These are phyloP conservation scores for Sterrhoptilus dennistouni DNA, from an alignment of 2,113 vertebrate genomes.

Conservation along the genomic window DNA sequence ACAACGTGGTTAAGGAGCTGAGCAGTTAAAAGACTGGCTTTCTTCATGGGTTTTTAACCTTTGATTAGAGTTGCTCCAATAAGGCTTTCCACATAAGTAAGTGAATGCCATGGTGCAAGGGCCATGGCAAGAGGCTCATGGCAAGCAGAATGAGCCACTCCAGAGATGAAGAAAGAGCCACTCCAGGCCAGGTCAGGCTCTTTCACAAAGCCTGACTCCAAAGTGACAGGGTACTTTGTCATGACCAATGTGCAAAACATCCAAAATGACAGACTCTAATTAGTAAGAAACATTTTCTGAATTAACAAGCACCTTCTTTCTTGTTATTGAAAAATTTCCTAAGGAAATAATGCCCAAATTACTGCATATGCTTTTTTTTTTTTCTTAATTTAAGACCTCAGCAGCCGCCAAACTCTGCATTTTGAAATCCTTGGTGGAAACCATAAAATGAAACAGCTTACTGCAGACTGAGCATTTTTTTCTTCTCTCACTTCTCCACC, in stretches of 20 bases:
- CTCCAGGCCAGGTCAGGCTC: neutral
- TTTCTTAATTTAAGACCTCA: neutral
- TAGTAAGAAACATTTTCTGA: neutral
- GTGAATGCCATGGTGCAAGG: neutral
- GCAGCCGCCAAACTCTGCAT: neutral
- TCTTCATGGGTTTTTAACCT: slow-evolving; percentile 22
- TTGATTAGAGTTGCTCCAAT: neutral
- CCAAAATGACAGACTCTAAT: neutral
- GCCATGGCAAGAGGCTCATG: neutral
- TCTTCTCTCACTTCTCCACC: neutral
- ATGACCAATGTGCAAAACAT: neutral
- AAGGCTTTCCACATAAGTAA: neutral
- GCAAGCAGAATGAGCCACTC: neutral
- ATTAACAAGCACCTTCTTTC: neutral
- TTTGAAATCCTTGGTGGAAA: neutral
- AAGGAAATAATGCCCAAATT: neutral
- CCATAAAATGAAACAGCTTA: neutral
- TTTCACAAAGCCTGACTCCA: neutral
- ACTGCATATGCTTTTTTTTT: neutral
- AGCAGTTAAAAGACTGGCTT: neutral
- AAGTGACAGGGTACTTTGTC: neutral
- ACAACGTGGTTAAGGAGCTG: neutral
- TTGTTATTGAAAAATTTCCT: neutral
- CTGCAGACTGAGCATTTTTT: neutral
- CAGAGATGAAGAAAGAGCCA: neutral